Evolutionary conservation across 2,888 invertebrate species (phyloP), one percentile per base, ranked within the genome.

Genomic region (Poecilobothrus nobilitatus): DNA sequence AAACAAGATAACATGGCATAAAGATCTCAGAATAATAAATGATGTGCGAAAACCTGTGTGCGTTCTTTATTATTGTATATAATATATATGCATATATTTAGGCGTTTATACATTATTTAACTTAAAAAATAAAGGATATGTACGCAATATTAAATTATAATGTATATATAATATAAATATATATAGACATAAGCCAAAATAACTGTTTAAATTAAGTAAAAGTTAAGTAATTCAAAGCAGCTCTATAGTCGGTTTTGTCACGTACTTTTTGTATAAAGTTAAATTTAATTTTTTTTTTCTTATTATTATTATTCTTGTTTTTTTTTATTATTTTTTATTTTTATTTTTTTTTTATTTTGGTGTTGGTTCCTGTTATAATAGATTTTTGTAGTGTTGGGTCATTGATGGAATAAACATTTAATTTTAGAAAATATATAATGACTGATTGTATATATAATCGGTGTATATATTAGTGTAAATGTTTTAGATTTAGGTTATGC

Each of bases 141-240:
- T 5, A 37, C 7, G 7, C 9, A 7, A 4, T 7, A 37, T 3
- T 37, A 12, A 2, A 37, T 37, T 7, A 37, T 4, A 7, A 37
- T 37, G 7, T 37, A 12, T 37, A 53, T 18, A 53, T 53, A 53
- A 15, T 53, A 37, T n/a, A 53, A 15, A n/a, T 53, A 12, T 53
- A 53, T 53, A 53, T 53, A 15, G 1, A 53, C 18, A 53, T n/a
- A 53, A 34, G 18, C 2, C n/a, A 2, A 53, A 53, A 53, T 53
- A 53, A 53, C 53, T 18, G 53, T 53, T n/a, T 53, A 53, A 53
- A 53, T 53, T 15, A 53, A 53, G 18, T 53, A 53, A n/a, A 53
- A 53, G 53, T 53, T 53, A 53, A 53, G 53, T 53, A 18, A 53
- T 53, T 53, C 53, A 53, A 53, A 53, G 53, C 15, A 53, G 53